phyloP scores from a whole-genome alignment of 1,140 invertebrate species.

The Procambarus virginalis region DNA sequence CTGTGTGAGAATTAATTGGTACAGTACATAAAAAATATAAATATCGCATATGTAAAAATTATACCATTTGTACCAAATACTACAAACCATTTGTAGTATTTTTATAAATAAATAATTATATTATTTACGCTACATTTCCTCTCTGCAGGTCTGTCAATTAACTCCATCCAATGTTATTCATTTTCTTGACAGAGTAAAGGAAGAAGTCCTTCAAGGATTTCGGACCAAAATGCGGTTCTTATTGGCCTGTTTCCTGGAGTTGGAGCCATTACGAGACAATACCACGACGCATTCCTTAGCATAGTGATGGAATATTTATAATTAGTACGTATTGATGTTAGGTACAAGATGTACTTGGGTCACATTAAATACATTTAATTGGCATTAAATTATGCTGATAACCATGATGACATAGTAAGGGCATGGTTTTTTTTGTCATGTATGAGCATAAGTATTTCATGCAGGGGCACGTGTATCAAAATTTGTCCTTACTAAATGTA shows the following conservation, averaged over 20 bases:
- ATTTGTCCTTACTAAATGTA: too few relatives aligned
- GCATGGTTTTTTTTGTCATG: too few relatives aligned
- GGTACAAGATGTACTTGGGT: background rate
- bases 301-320: background rate
- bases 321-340: background rate
- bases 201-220: conserved; percentile 47
- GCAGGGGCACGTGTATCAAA: too few relatives aligned
- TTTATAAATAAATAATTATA: too few relatives aligned
- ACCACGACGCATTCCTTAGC: conserved; percentile 38
- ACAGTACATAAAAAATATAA: background rate
- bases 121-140: background rate
- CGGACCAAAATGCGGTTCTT: conserved; percentile 57
- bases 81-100: too few relatives aligned
- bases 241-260: conserved; percentile 49
- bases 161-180: background rate
- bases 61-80: background rate
- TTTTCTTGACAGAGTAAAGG: conserved; percentile 31
- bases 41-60: background rate
- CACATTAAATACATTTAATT: background rate
- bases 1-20: background rate
- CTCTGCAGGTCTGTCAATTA: background rate
- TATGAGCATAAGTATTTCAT: too few relatives aligned
- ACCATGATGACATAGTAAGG: too few relatives aligned
- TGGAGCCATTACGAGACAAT: conserved; percentile 24
- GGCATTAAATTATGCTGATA: too few relatives aligned